Evolutionary conservation across 2,888 invertebrate species (phyloP).

Genomic region (Mimachlamys varia): DNA sequence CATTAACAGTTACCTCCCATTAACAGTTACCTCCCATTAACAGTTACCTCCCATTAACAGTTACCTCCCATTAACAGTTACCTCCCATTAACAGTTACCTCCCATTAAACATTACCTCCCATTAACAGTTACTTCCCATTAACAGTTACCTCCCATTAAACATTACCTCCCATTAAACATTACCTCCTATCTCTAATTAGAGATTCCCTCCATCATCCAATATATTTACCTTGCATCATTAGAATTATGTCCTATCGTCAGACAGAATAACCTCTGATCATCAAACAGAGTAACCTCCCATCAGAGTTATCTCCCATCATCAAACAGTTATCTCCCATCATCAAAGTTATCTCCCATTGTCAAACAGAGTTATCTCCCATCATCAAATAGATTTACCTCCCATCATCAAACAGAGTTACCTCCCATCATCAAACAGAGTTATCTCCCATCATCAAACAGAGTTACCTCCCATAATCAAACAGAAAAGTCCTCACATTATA

Average conservation of each 20-base stretch:
- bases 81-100: neutral
- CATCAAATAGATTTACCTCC: neutral
- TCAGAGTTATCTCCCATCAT: neutral
- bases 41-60: too few species aligned
- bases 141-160: too few species aligned
- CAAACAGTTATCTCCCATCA: neutral
- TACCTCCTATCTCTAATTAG: too few species aligned
- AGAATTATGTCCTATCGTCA: too few species aligned
- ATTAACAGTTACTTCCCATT: too few species aligned
- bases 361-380: neutral
- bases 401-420: neutral
- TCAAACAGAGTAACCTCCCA: too few species aligned
- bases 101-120: neutral
- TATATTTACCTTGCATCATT: too few species aligned
- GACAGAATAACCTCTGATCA: too few species aligned
- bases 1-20: neutral
- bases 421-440: slow-evolving; percentile 17
- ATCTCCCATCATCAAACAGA: slow-evolving; percentile 13
- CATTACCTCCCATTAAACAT: too few species aligned
- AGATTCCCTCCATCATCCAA: too few species aligned
- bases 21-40: too few species aligned
- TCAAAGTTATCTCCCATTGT: neutral
- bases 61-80: neutral
- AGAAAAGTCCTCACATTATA: too few species aligned
- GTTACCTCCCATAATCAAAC: neutral